Evolutionary conservation across 1,140 invertebrate genomes (phyloP).

Genomic region (Habropoda laboriosa): DNA sequence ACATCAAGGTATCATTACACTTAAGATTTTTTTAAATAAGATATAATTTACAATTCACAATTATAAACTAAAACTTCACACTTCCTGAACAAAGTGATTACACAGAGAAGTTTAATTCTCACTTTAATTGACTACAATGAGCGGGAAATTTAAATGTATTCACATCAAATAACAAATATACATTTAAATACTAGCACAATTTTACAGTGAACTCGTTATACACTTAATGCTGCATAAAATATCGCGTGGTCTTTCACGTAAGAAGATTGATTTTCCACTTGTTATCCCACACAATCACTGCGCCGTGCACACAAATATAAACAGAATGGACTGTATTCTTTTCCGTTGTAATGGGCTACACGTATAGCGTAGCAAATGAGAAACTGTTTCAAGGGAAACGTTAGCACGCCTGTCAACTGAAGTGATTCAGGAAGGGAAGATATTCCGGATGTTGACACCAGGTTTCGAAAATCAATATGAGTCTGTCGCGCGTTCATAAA

Average conservation of each 20-base stretch:
- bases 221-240: background rate
- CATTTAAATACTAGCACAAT: too few species aligned
- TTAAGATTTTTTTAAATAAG: too few species aligned
- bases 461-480: constrained; percentile 51
- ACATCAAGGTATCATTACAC: too few species aligned
- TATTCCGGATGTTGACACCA: constrained; percentile 21
- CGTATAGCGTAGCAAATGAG: background rate
- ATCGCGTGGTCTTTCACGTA: background rate
- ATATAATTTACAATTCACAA: too few species aligned
- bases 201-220: too few species aligned
- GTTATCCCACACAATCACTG: background rate
- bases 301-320: background rate
- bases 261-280: too few species aligned
- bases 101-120: too few species aligned
- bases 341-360: background rate
- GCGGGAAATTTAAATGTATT: too few species aligned
- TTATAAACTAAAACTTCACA: too few species aligned
- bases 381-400: constrained; percentile 16
- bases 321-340: background rate
- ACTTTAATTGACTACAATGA: too few species aligned
- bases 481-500: background rate
- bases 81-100: too few species aligned
- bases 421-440: constrained; percentile 12
- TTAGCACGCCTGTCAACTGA: constrained; percentile 1
- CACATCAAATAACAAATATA: too few species aligned